phyloP scores from a whole-genome alignment of 2,797 vertebrate species.

The Australoheros facetus region DNA sequence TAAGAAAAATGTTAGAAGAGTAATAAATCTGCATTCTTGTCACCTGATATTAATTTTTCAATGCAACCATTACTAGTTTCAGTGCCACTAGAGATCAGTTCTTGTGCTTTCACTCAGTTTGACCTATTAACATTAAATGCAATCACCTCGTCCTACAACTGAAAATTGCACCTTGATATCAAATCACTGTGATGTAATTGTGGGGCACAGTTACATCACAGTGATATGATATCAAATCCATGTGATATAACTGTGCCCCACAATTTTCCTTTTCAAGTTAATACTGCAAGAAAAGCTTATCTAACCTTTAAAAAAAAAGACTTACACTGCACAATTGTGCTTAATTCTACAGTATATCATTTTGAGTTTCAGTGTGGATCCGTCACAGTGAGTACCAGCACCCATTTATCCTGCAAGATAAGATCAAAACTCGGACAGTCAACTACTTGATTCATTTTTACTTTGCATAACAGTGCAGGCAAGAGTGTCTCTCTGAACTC shows the following conservation, averaged over 20 bases:
- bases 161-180: conserved; percentile 25
- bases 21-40: neutral
- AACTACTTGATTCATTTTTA: conserved; percentile 53
- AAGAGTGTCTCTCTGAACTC: conserved; percentile 38
- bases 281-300: conserved; percentile 43
- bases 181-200: conserved; percentile 38
- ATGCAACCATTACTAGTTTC: conserved; percentile 21
- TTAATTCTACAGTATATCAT: conserved; percentile 53
- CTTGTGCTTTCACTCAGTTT: conserved; percentile 22
- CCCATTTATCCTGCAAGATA: conserved; percentile 76
- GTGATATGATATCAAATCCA: conserved; percentile 34
- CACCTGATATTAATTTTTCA: conserved; percentile 12
- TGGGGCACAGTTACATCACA: too few relatives aligned
- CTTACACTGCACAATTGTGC: conserved; percentile 39
- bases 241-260: conserved; percentile 34
- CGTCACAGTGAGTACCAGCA: conserved; percentile 53
- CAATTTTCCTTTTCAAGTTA: conserved; percentile 19
- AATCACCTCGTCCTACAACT: conserved; percentile 37
- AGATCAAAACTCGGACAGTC: conserved; percentile 65
- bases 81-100: conserved; percentile 35
- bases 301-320: conserved; percentile 28
- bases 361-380: conserved; percentile 50
- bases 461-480: conserved; percentile 41
- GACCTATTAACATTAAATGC: conserved; percentile 52
- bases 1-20: neutral